A percentile compares a stretch with the other conserved stretches of the same genome.
Evolutionary conservation across 92 coral and sea anemone genomes (phyloP).

Genomic region (Epizoanthus stellaris): DNA sequence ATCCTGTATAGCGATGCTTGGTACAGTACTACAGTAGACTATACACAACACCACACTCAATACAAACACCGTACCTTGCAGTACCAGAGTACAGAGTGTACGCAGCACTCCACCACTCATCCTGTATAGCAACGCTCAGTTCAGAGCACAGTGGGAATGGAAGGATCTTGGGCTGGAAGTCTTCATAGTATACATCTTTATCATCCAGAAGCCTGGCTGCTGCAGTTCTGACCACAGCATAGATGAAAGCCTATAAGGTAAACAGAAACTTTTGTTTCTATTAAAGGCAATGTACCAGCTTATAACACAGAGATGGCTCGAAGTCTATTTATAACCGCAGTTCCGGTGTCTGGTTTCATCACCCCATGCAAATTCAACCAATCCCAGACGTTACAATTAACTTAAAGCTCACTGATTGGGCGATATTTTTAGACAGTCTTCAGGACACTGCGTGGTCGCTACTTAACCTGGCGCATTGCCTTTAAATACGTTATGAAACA

Average conservation of each 20-base stretch:
- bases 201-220: conserved; percentile 87
- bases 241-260: conserved; percentile 83
- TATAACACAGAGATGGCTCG: no score
- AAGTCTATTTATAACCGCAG: no score
- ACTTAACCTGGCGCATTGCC: no score
- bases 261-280: not conserved
- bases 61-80: conserved; percentile 64
- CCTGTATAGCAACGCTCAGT: conserved; percentile 81
- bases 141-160: conserved; percentile 81
- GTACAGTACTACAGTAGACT: conserved; percentile 4
- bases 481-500: no score
- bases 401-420: no score
- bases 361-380: no score
- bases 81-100: conserved; percentile 89
- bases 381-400: no score
- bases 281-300: no score
- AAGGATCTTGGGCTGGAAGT: conserved; percentile 84
- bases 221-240: conserved; percentile 92
- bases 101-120: conserved; percentile 95
- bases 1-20: conserved; percentile 73
- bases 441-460: no score
- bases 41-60: not conserved
- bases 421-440: no score
- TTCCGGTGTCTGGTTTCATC: no score
- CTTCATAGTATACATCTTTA: conserved; percentile 81